Percentiles rank a stretch among this genome's conserved stretches.
These are phyloP conservation scores for Teleogryllus occipitalis DNA, from an alignment of 1,140 invertebrate genomes.

Conservation along the genomic window DNA sequence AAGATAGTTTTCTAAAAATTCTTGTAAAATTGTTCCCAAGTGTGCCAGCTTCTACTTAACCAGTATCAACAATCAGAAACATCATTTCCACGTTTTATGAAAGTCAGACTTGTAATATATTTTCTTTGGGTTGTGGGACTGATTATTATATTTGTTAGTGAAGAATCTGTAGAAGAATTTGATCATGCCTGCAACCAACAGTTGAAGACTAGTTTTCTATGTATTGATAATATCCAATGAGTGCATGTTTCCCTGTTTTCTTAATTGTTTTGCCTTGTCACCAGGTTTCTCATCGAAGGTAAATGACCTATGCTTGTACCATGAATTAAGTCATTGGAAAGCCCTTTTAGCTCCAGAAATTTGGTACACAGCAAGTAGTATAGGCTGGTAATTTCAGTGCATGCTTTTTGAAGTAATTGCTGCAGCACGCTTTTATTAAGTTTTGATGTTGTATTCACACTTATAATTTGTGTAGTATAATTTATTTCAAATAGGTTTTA, in stretches of 20 bases:
- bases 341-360: not conserved
- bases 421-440: constrained; percentile 15
- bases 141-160: not conserved
- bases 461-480: constrained; percentile 9
- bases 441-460: constrained; percentile 15
- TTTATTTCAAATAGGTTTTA: not conserved
- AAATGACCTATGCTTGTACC: not conserved
- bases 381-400: constrained; percentile 1
- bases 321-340: not conserved
- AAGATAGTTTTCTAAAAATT: not conserved
- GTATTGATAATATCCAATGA: not conserved
- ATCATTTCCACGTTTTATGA: not conserved
- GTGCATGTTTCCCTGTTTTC: not conserved
- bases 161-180: not conserved
- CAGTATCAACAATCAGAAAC: not conserved
- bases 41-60: no score
- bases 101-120: not conserved
- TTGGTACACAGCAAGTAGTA: not conserved
- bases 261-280: not conserved
- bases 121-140: not conserved
- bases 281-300: not conserved
- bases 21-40: not conserved
- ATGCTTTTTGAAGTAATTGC: not conserved
- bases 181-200: not conserved
- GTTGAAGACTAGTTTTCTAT: not conserved